Percentiles rank a stretch among this genome's conserved stretches.
These are phyloP conservation scores for Aplochiton taeniatus DNA, from an alignment of 2,797 vertebrate species.

Conservation along the genomic window DNA sequence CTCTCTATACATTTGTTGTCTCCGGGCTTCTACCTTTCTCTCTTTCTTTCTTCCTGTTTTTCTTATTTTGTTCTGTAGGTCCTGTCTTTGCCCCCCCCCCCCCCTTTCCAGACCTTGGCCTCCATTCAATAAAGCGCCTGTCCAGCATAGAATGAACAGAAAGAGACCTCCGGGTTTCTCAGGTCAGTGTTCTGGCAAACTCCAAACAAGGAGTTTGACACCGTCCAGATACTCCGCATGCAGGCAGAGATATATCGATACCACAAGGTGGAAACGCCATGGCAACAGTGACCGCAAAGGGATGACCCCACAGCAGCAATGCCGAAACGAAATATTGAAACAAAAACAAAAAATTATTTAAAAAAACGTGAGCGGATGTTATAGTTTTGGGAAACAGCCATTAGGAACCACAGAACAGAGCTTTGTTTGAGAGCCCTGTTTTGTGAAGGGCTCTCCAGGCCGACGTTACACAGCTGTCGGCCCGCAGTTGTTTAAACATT, in stretches of 20 bases:
- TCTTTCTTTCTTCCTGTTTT: too few species aligned
- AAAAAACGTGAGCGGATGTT: not conserved
- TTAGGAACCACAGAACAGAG: not conserved
- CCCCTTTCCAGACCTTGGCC: too few species aligned
- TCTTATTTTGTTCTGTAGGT: too few species aligned
- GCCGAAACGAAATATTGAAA: too few species aligned
- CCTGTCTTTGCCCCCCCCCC: too few species aligned
- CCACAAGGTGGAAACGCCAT: constrained; percentile 39
- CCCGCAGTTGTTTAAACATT: constrained; percentile 62
- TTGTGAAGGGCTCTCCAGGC: not conserved
- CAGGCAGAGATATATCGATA: constrained; percentile 63
- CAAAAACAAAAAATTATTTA: too few species aligned
- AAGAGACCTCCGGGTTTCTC: constrained; percentile 66
- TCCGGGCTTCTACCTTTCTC: too few species aligned
- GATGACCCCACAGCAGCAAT: too few species aligned
- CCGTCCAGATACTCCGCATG: constrained; percentile 48
- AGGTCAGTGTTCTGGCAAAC: constrained; percentile 61
- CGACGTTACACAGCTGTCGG: constrained; percentile 57
- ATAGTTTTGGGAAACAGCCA: not conserved
- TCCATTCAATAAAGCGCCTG: constrained; percentile 70
- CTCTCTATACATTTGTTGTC: too few species aligned
- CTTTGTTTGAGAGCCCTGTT: constrained; percentile 24
- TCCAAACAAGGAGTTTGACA: constrained; percentile 47
- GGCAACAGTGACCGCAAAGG: not conserved
- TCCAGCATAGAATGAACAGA: constrained; percentile 60